Conservation (phyloP, 2,888 invertebrate species). For the Dorcus hopei region DNA sequence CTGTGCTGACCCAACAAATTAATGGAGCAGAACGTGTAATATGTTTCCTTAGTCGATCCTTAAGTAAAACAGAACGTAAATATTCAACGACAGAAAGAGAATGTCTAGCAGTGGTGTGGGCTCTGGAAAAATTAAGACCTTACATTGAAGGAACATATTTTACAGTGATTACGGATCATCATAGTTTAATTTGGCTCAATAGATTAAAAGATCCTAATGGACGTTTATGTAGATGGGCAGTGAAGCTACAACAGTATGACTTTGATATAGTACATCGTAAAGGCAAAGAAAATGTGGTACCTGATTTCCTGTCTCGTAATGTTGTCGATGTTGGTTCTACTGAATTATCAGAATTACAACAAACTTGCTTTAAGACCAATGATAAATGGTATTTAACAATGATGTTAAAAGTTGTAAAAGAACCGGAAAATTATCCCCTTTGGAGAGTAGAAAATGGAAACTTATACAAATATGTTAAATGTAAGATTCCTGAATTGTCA, state of each 20-base stretch:
- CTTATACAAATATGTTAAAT: too few species aligned
- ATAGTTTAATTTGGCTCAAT: slow-evolving; percentile 10
- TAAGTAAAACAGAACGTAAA: too few species aligned
- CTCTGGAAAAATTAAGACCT: too few species aligned
- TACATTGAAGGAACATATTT: too few species aligned
- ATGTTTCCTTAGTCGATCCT: too few species aligned
- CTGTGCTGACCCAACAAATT: too few species aligned
- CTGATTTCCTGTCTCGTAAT: slow-evolving; percentile 21
- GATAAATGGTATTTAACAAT: background rate
- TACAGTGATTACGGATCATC: background rate
- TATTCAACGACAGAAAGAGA: too few species aligned
- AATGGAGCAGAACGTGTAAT: too few species aligned
- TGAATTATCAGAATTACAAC: background rate
- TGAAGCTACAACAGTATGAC: slow-evolving; percentile 18
- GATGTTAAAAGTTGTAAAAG: background rate
- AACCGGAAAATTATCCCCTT: background rate
- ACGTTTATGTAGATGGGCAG: slow-evolving; percentile 19
- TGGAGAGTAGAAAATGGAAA: too few species aligned
- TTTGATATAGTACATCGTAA: slow-evolving; percentile 22
- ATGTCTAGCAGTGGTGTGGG: too few species aligned
- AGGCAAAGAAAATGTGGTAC: slow-evolving; percentile 23
- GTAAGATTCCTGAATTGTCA: too few species aligned
- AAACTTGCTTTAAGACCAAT: too few species aligned
- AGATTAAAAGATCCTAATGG: slow-evolving; percentile 16
- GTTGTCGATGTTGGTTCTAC: slow-evolving; percentile 4